These are phyloP conservation scores for Mixornis gularis DNA, from an alignment of 2,113 vertebrate genomes.

Conservation along the genomic window DNA sequence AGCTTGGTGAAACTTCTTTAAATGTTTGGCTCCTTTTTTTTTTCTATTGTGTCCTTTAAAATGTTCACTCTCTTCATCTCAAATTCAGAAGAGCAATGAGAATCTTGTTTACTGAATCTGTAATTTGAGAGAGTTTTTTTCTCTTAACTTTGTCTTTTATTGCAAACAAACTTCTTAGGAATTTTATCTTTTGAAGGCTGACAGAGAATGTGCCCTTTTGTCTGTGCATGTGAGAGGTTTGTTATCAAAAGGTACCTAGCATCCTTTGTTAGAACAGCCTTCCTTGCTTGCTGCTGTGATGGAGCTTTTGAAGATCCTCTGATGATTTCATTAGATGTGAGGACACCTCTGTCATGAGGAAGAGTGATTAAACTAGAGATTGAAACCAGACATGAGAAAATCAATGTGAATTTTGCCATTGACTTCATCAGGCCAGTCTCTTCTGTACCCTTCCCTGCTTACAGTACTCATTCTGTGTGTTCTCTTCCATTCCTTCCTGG, in stretches of 20 bases:
- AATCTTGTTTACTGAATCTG: background rate
- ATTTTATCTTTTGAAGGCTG: background rate
- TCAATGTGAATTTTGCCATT: background rate
- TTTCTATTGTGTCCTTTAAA: background rate
- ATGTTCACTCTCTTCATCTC: background rate
- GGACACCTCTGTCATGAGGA: background rate
- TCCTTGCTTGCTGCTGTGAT: background rate
- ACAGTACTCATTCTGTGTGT: background rate
- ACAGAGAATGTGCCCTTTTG: background rate
- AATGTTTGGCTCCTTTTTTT: background rate
- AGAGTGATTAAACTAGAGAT: background rate
- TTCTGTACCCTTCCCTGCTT: background rate
- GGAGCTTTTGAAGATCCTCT: background rate
- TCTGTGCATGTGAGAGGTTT: background rate
- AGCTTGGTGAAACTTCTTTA: background rate
- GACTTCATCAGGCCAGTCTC: background rate
- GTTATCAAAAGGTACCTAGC: background rate
- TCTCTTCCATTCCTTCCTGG: background rate
- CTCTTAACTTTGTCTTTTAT: background rate
- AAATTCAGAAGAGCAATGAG: background rate
- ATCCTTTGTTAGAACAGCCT: background rate
- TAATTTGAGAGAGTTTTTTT: background rate
- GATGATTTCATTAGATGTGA: background rate
- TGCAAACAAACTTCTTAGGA: background rate
- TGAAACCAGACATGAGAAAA: background rate